Base-by-base conservation (phyloP, 2,888 invertebrate species). In the Palloptera scutellata region DNA sequence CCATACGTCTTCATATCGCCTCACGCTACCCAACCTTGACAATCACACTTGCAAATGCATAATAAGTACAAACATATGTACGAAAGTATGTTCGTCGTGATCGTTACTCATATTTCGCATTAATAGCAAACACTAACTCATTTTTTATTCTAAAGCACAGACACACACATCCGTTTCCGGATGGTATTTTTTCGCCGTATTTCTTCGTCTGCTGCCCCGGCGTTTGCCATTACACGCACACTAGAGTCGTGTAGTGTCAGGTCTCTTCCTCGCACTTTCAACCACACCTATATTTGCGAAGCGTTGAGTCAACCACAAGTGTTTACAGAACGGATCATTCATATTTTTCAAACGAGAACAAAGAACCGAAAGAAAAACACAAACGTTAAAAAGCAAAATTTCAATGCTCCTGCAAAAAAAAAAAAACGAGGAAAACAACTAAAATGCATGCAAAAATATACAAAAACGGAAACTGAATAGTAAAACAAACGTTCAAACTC, bases 271-370 rank as follows among this genome's bases (percentile, higher is more conserved):
- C 19, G 15, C 11, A 13, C 17, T 13, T 40, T 11, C 53, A 11
- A 40, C 13, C 42, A 59, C 59, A 60, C 54, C 43, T 15, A 65
- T 60, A 61, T 66, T 66, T 69, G 19, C 51, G 30, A 59, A 19
- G 6, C 30, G 30, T 30, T 30, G 30, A 2, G 51, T 43, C 64
- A 64, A 68, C 68, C 70, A 59, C 68, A 70, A 67, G 61, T 69
- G 66, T 66, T 69, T 69, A 61, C 66, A 66, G 54, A 71, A 67
- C 63, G 58, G 67, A 67, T 71, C 66, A 64, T 69, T 61, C 63
- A 66, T 67, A 64, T 63, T n/a, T 51, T 54, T 63, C 17, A 10
- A 40, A 6, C 43, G 10, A 15, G 1, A 19, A n/a, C 12, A 45
- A 4, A 55, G 11, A 19, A 48, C 15, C 20, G 41, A 48, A 40